phyloP scores from a whole-genome alignment of 2,888 invertebrate species.

The Scrobipalpa atriplicella region DNA sequence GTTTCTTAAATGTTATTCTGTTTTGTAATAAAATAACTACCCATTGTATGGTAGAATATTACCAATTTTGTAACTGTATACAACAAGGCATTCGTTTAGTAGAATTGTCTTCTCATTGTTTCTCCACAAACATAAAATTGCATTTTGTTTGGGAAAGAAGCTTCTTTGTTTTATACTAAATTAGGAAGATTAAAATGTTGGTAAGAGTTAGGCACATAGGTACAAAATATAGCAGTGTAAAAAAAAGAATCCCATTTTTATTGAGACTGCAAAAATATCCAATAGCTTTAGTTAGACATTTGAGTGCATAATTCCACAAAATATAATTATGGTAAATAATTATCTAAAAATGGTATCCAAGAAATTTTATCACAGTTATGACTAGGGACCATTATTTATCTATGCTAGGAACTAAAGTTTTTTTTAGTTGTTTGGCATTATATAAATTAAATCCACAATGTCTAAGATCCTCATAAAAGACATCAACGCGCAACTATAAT shows the following conservation, averaged over 20 bases:
- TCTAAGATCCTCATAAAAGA: too few relatives aligned
- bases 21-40: background rate
- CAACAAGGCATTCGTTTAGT: background rate
- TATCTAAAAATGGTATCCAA: too few relatives aligned
- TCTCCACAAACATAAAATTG: background rate
- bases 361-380: too few relatives aligned
- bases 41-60: background rate
- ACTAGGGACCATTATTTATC: too few relatives aligned
- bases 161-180: conserved; percentile 4
- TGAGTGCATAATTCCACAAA: too few relatives aligned
- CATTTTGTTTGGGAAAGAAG: background rate
- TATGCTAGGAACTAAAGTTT: too few relatives aligned
- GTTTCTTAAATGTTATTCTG: conserved; percentile 10
- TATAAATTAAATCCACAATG: too few relatives aligned
- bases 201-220: background rate
- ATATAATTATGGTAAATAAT: too few relatives aligned
- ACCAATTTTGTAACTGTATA: background rate
- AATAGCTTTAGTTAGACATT: too few relatives aligned
- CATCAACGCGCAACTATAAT: background rate
- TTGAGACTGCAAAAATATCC: too few relatives aligned
- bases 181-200: background rate
- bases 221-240: background rate
- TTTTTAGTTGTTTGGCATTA: too few relatives aligned
- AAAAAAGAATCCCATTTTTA: background rate
- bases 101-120: background rate